Base-by-base conservation (phyloP, 2,888 invertebrate genomes). In the Girardia tigrina region DNA sequence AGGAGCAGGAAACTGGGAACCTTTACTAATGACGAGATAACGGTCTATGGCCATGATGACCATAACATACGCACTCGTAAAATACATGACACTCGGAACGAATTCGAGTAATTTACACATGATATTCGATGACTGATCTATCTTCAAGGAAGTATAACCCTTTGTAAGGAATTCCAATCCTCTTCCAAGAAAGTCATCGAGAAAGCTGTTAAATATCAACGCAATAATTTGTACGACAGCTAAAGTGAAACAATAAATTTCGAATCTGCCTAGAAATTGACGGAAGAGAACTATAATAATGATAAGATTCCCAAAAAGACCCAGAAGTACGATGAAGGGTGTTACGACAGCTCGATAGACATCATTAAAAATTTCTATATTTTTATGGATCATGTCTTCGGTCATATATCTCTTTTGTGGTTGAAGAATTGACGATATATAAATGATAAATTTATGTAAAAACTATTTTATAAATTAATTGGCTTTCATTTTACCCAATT, bases 161-260 rank as follows among this genome's bases (percentile, higher is more conserved):
- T n/a, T 4, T 20, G 20, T 56, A 2, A 56, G n/a, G 23, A 56
- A 56, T 6, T 56, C 56, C 56, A 56, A 56, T 12, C 56, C 56
- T 56, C 56, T 56, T 4, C 56, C 56, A 56, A 56, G n/a, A 56
- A 56, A 56, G n/a, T 56, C 56, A 56, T 56, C 56, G 4, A 56
- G 56, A 2, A 56, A 56, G 23, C 56, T 56, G n/a, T 56, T 56
- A 23, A 56, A 56, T 20, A 56, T 56, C 56, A 56, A 56, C n/a
- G 56, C 56, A 56, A 56, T n/a, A 56, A 4, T 56, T 56, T 56
- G 56, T 12, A 56, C 56, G 4, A 56, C 4, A 20, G 56, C 56
- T 4, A 56, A 23, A 8, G 56, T 56, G 23, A 56, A 56, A 56
- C 56, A 56, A 56, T 56, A 56, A 6, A 56, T n/a, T n/a, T 56